phyloP scores from a whole-genome alignment of 2,113 vertebrate genomes.

The Dendropsophus ebraccatus region DNA sequence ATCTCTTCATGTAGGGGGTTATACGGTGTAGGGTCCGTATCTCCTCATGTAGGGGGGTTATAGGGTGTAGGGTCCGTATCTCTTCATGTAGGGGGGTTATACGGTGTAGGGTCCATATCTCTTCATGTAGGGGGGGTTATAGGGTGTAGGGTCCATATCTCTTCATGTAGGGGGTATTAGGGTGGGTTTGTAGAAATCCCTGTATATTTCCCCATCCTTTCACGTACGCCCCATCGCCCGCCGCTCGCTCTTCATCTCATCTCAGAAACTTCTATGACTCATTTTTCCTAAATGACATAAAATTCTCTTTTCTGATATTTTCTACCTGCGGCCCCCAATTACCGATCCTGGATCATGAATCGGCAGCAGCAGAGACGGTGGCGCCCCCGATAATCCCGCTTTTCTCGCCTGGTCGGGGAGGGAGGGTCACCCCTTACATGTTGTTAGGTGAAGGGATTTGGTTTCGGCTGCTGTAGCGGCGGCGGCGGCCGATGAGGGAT shows the following conservation, averaged over 20 bases:
- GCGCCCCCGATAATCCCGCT: background rate
- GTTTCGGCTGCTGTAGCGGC: background rate
- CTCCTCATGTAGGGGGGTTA: too few relatives aligned
- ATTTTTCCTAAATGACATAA: background rate
- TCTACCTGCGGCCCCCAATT: background rate
- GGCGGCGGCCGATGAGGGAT: too few relatives aligned
- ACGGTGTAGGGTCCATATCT: too few relatives aligned
- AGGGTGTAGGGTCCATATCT: too few relatives aligned
- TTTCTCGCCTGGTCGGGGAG: background rate
- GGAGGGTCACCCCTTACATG: background rate
- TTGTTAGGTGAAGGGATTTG: background rate
- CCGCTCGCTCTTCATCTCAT: background rate
- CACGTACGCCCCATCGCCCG: background rate
- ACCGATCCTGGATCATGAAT: background rate
- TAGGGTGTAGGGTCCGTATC: too few relatives aligned
- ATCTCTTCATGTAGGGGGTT: too few relatives aligned
- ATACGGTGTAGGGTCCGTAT: too few relatives aligned
- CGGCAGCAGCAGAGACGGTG: background rate
- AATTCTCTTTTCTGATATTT: background rate
- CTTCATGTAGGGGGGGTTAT: too few relatives aligned
- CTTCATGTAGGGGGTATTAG: too few relatives aligned
- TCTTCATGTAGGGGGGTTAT: too few relatives aligned
- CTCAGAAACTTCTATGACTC: background rate
- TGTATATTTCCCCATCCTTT: background rate
- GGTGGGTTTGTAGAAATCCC: too few relatives aligned